phyloP scores from a whole-genome alignment of 2,113 vertebrate species.

The Saguinus imperator region DNA sequence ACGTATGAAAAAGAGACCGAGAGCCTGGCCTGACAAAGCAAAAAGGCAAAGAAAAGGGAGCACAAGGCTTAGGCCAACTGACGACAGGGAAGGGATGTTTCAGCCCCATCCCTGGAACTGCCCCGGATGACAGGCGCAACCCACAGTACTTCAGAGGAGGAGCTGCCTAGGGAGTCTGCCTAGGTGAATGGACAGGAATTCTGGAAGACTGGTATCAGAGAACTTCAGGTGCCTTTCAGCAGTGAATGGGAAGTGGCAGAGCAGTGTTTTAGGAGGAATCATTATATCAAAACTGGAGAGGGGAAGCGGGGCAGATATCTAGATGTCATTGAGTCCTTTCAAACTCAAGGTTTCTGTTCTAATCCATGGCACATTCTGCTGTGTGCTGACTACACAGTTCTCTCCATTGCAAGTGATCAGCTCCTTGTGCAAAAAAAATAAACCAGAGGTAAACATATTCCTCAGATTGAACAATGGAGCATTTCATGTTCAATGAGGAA shows the following conservation, averaged over 20 bases:
- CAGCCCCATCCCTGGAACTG: neutral
- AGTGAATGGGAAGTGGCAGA: neutral
- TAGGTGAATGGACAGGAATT: neutral
- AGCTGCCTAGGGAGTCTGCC: neutral
- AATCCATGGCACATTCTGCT: neutral
- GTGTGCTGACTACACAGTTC: neutral
- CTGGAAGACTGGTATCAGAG: neutral
- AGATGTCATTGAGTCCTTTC: neutral
- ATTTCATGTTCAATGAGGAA: neutral
- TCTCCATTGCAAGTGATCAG: neutral
- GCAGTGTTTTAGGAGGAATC: neutral
- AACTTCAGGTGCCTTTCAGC: neutral
- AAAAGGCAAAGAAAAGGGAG: neutral
- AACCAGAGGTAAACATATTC: neutral
- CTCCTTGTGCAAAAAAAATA: neutral
- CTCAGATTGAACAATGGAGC: neutral
- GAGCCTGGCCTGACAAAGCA: neutral
- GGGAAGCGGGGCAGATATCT: too few species aligned
- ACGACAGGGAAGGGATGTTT: neutral
- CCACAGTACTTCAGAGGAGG: neutral
- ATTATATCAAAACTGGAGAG: neutral
- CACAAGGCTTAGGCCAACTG: neutral
- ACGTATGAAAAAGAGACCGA: neutral
- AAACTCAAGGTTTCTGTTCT: neutral
- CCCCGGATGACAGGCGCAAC: slow-evolving; percentile 48